Percentiles rank a stretch among this genome's conserved stretches.
These are phyloP conservation scores for Macrosiphum euphorbiae DNA, from an alignment of 2,888 invertebrate species.

Conservation along the genomic window DNA sequence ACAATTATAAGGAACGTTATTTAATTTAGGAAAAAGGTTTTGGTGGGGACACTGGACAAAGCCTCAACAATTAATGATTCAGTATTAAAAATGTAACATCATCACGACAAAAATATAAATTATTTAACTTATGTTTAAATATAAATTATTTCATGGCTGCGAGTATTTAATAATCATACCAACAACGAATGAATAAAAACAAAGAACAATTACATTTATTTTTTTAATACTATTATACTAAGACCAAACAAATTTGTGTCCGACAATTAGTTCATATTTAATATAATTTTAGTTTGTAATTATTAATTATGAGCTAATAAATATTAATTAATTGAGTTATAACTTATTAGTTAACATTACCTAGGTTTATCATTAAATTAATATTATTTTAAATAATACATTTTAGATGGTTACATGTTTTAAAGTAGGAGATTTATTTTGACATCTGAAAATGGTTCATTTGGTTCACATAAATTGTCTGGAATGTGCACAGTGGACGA, in stretches of 20 bases:
- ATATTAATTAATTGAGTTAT: too few species aligned
- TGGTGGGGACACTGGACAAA: constrained; percentile 3
- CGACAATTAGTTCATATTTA: too few species aligned
- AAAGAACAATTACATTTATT: background rate
- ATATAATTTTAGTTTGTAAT: too few species aligned
- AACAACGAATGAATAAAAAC: background rate
- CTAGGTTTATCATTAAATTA: background rate
- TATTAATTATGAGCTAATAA: too few species aligned
- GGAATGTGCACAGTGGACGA: background rate
- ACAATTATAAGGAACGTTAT: constrained; percentile 4
- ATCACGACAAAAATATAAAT: constrained; percentile 13
- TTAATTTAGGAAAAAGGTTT: constrained; percentile 39
- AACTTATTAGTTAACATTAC: background rate
- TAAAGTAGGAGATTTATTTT: background rate
- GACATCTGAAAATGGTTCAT: background rate
- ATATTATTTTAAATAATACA: background rate
- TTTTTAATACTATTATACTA: background rate
- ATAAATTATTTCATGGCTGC: background rate
- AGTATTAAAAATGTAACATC: constrained; percentile 34
- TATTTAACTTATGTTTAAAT: background rate
- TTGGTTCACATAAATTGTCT: background rate
- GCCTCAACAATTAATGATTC: constrained; percentile 6
- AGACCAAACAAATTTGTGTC: background rate
- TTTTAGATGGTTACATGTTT: background rate
- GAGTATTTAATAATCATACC: background rate